Conservation (phyloP, 1,140 invertebrate species). For the Macrosteles quadrilineatus region DNA sequence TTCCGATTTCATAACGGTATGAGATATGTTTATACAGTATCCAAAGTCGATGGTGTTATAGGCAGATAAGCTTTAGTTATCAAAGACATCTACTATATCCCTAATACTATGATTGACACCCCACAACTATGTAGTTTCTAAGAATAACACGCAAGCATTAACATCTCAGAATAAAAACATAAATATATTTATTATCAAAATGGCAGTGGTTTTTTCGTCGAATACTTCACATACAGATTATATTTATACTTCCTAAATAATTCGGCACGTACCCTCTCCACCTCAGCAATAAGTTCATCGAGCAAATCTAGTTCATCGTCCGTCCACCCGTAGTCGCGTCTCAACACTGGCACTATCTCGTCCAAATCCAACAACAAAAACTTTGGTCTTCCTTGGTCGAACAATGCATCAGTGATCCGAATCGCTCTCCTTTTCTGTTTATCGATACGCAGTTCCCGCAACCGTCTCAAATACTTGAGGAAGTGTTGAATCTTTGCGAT, state of each 20-base stretch:
- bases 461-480: background rate
- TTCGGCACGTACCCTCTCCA: background rate
- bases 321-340: background rate
- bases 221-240: background rate
- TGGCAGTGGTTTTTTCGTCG: background rate
- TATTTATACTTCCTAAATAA: constrained; percentile 6
- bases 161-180: no score
- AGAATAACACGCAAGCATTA: no score
- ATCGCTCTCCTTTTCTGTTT: background rate
- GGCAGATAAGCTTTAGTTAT: no score
- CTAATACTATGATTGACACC: no score
- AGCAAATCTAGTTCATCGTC: background rate
- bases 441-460: background rate
- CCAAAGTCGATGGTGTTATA: no score
- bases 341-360: background rate
- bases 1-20: no score
- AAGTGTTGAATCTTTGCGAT: background rate
- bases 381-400: constrained; percentile 7
- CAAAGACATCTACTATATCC: no score
- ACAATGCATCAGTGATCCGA: background rate
- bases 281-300: background rate
- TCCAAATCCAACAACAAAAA: background rate
- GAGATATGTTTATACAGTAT: no score
- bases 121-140: no score
- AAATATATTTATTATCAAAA: no score